Percentiles rank a stretch among this genome's conserved stretches.
Evolutionary conservation across 2,888 invertebrate genomes (phyloP).

Genomic region (Erebia palarica): DNA sequence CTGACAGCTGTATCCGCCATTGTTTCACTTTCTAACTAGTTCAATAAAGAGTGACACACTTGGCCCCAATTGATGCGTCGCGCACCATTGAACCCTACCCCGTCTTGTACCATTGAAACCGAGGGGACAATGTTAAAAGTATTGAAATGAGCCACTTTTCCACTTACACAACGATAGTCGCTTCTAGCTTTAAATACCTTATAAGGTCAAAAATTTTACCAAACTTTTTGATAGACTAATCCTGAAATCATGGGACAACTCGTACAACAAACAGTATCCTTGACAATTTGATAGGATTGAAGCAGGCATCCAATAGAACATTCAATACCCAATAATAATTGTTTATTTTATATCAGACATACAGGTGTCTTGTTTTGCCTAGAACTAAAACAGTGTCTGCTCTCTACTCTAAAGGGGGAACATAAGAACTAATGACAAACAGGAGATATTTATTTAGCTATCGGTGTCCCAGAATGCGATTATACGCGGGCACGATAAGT

Average conservation of each 20-base stretch:
- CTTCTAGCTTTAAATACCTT: background rate
- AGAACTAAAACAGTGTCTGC: too few relatives aligned
- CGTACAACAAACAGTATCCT: too few relatives aligned
- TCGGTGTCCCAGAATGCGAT: constrained; percentile 11
- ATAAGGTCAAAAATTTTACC: background rate
- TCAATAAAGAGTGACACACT: constrained; percentile 37
- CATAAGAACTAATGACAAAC: too few relatives aligned
- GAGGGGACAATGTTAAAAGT: constrained; percentile 32
- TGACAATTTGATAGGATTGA: too few relatives aligned
- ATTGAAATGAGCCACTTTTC: background rate
- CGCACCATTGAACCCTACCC: constrained; percentile 22
- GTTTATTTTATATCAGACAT: too few relatives aligned
- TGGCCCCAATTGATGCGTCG: constrained; percentile 20
- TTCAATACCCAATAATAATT: too few relatives aligned
- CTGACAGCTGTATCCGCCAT: constrained; percentile 31
- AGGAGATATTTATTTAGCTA: too few relatives aligned
- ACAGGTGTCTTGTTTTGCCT: too few relatives aligned
- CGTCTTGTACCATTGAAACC: constrained; percentile 27
- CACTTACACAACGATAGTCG: background rate
- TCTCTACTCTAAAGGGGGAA: too few relatives aligned
- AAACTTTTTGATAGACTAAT: too few relatives aligned
- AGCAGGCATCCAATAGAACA: too few relatives aligned
- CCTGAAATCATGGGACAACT: too few relatives aligned
- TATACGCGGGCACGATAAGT: constrained; percentile 28
- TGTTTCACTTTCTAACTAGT: constrained; percentile 29